A percentile compares a stretch with the other conserved stretches of the same genome.
These are phyloP conservation scores for Cherax destructor DNA, from an alignment of 1,140 invertebrate species.

Conservation along the genomic window DNA sequence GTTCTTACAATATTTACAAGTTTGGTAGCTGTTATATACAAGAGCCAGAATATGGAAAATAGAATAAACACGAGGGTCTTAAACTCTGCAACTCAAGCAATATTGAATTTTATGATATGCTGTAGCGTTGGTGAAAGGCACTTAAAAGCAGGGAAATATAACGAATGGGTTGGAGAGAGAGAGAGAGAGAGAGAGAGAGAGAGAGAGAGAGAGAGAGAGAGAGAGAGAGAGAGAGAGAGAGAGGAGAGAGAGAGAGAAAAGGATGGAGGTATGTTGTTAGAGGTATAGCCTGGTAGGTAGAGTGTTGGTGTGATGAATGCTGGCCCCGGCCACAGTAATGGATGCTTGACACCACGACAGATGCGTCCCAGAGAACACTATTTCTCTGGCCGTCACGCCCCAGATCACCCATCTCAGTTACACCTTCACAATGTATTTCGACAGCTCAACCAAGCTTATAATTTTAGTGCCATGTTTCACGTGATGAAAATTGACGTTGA, in stretches of 20 bases:
- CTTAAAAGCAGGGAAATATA: background rate
- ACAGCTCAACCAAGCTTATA: background rate
- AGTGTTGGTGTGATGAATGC: slow-evolving; percentile 5
- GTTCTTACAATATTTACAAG: too few relatives aligned
- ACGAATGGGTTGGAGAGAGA: slow-evolving; percentile 15
- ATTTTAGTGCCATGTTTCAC: too few relatives aligned
- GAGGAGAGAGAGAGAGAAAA: background rate
- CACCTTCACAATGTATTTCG: background rate
- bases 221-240: background rate
- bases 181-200: background rate
- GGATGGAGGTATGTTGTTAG: background rate
- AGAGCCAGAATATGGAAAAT: too few relatives aligned
- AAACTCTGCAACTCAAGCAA: too few relatives aligned
- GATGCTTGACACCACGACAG: background rate
- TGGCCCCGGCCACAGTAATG: background rate
- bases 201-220: background rate
- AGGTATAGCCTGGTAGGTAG: background rate
- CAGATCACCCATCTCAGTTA: background rate
- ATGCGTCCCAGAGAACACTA: background rate
- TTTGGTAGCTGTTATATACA: too few relatives aligned
- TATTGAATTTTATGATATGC: too few relatives aligned
- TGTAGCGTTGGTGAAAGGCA: too few relatives aligned
- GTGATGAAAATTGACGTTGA: too few relatives aligned
- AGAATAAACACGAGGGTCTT: too few relatives aligned
- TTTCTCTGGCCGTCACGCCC: background rate